Evolutionary conservation across 2,797 vertebrate genomes (phyloP), one percentile per base, ranked within the genome.

Genomic region (Psittacula echo): DNA sequence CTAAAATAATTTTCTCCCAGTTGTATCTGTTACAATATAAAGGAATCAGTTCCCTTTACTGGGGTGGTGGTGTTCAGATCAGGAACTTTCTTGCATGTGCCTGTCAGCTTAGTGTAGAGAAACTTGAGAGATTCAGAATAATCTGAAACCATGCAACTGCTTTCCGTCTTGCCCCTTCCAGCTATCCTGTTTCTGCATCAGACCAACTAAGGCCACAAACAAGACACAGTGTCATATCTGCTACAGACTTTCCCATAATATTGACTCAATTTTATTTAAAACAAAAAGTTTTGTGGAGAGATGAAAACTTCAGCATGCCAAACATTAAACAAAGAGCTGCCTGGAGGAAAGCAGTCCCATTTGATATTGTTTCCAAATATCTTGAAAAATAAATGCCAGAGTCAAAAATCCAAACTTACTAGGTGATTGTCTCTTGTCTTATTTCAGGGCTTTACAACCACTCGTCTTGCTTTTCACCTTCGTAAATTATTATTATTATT

Each of bases 351-450:
- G 70, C 37, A 65, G 23, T 45, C 53, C 48, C 66, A 84, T 30
- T n/a, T 13, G 13, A 41, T 54, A n/a, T 16, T 51, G 45, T 37
- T 87, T 88, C 94, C 62, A 29, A 88, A 84, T 54, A 58, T 66
- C 70, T 60, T 62, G 54, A 80, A 91, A 95, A 94, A 95, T 76
- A 76, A 2, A 66, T 24, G 47, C 64, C 91, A 84, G 95, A 70
- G 89, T 87, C 82, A 93, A 91, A 78, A 32, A 2, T 79, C 48
- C 41, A 23, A 81, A 72, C 48, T 86, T 18, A 18, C 50, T 41
- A 54, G 61, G 67, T 51, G 90, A 50, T 94, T 50, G 29, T 26
- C 68, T 83, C 58, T 94, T 53, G 85, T 87, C 90, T 92, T 90
- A 80, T 86, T 93, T 86, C 75, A 90, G 76, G 82, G 62, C 26